Conservation (phyloP, 2,113 vertebrate species). For the Rhea pennata region DNA sequence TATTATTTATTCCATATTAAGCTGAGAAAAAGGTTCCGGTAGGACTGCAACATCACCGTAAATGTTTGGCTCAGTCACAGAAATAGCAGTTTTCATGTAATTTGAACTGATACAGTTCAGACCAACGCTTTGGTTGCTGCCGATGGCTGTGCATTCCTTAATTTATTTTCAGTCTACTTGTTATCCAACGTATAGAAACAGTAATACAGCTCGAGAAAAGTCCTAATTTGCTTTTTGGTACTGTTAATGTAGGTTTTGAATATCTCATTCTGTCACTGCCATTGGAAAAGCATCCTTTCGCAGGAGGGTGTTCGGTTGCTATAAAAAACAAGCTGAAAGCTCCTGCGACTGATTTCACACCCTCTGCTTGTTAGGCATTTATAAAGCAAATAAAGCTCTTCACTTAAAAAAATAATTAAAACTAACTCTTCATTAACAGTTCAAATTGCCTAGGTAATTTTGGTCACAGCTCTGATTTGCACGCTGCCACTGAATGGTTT, state of each 20-base stretch:
- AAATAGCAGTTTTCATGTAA: accelerated
- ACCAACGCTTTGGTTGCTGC: not conserved
- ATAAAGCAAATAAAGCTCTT: conserved; percentile 22
- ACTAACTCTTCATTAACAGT: conserved; percentile 36
- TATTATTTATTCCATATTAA: not conserved
- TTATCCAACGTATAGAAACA: not conserved
- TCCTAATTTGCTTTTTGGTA: not conserved
- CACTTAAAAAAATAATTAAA: conserved; percentile 35
- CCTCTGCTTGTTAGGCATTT: conserved; percentile 35
- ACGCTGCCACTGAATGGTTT: not conserved
- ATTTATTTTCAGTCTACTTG: not conserved
- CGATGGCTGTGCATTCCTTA: not conserved
- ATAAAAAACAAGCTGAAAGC: not conserved
- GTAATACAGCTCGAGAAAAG: not conserved
- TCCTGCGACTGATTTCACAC: not conserved
- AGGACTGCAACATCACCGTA: not conserved
- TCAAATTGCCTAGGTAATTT: conserved; percentile 42
- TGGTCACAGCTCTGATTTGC: conserved; percentile 27
- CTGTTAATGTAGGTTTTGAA: not conserved
- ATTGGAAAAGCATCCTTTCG: not conserved
- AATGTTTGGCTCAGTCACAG: not conserved
- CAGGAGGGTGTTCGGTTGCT: not conserved
- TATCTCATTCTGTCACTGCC: conserved; percentile 6
- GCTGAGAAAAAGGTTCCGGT: not conserved
- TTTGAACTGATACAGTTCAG: not conserved